Base-by-base conservation (phyloP, 2,797 vertebrate species). In the Scarus forsteni region DNA sequence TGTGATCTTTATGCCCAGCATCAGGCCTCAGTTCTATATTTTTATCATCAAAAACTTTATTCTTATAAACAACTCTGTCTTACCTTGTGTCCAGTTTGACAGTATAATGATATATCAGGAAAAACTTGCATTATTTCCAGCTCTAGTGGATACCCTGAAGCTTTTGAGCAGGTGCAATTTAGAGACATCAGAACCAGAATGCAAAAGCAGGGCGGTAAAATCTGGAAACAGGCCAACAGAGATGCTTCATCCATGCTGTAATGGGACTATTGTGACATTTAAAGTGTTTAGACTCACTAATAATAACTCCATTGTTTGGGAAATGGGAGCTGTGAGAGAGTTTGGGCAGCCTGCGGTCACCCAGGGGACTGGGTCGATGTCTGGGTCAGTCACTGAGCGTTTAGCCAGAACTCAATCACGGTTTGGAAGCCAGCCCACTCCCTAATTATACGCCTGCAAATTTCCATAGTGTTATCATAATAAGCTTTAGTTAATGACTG, bases 231-330 rank as follows among this genome's bases (percentile, higher is more conserved):
- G 1, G 61, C 73, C 77, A 60, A 52, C 14, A 1, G 0, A 43
- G 50, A 76, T 70, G 63, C 40, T 67, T 75, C 61, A 48, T 68
- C 52, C 40, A 5, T 43, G 67, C 46, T 42, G 61, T 75, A 73
- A 76, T 70, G 61, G 60, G 66, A 82, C 35, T 62, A 62, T 79
- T 74, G 70, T 81, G 66, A 69, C 70, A 70, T 79, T 77, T 79
- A 40, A 65, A 73, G 75, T 35, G 51, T 69, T 66, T 56, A 58
- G 55, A 53, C 27, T 4, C 49, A 34, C 52, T 64, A 76, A 79
- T 86, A 87, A 87, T 88, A 87, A 71, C 76, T 78, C 59, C 0
- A 61, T 84, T 90, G 88, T 92, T 81, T 46, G 52, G 45, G 55
- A 65, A 46, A 67, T 64, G 57, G 36, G 49, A 69, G 76, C 74